phyloP scores from a whole-genome alignment of 2,113 vertebrate species.

The Microcebus murinus region DNA sequence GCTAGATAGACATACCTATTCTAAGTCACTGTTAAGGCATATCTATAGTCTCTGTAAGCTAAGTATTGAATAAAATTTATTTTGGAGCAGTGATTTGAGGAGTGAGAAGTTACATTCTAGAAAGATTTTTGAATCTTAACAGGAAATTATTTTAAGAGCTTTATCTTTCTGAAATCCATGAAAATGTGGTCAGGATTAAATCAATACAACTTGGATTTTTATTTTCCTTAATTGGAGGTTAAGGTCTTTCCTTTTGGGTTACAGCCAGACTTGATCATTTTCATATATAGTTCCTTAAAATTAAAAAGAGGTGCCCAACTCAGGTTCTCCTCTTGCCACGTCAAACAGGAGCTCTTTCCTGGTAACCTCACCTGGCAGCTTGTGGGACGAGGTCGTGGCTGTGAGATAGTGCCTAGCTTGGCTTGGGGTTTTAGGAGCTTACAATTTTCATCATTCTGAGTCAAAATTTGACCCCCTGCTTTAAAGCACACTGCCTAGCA shows the following conservation, averaged over 20 bases:
- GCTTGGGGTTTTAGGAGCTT: neutral
- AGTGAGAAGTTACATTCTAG: constrained; percentile 33
- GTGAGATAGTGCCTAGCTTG: neutral
- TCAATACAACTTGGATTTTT: constrained; percentile 15
- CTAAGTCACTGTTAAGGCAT: neutral
- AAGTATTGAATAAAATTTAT: constrained; percentile 2
- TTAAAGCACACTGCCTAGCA: neutral
- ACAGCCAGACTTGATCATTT: neutral
- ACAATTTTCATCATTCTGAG: neutral
- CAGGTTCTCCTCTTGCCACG: neutral
- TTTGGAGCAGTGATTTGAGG: neutral
- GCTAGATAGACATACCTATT: neutral
- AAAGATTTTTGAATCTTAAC: constrained; percentile 47
- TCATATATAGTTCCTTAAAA: constrained; percentile 12
- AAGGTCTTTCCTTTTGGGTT: neutral
- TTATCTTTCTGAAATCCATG: constrained; percentile 37
- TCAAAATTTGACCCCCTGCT: neutral
- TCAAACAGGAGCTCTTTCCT: neutral
- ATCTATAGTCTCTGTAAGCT: neutral
- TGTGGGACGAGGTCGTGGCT: neutral
- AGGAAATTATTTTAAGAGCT: constrained; percentile 44
- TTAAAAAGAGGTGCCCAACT: neutral
- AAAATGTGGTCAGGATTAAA: constrained; percentile 27
- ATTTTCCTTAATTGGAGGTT: constrained; percentile 32
- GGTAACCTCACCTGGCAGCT: neutral